Conservation (phyloP, 1,140 invertebrate species). For the Rhopalosiphum padi region DNA sequence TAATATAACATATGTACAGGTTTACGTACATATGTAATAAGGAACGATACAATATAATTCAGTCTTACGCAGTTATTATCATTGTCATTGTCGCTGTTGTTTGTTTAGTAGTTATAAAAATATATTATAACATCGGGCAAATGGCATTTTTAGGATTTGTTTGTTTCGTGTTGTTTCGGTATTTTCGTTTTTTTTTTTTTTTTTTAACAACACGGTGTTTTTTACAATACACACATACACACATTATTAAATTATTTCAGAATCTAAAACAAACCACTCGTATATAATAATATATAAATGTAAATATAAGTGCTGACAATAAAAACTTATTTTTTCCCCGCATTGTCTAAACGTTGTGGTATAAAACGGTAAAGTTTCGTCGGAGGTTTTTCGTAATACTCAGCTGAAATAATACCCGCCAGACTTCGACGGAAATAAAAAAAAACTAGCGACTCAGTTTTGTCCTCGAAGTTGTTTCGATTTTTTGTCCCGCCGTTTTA, state of each 20-base stretch:
- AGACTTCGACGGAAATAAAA: neutral
- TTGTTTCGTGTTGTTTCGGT: neutral
- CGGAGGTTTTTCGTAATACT: slow-evolving; percentile 18
- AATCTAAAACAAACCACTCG: neutral
- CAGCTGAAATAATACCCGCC: neutral
- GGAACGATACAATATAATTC: neutral
- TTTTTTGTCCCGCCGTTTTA: neutral
- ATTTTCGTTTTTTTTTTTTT: neutral
- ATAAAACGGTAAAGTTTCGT: slow-evolving; percentile 14
- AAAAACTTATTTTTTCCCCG: slow-evolving; percentile 22
- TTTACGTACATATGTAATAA: neutral
- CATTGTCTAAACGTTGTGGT: slow-evolving; percentile 9
- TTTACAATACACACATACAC: neutral
- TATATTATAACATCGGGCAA: neutral
- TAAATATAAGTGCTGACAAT: slow-evolving; percentile 33
- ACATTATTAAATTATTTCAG: slow-evolving; percentile 22
- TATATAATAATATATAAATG: neutral
- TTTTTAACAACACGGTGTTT: neutral
- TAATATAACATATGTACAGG: too few species aligned
- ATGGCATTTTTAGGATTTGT: neutral
- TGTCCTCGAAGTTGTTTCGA: neutral
- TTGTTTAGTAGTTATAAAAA: neutral
- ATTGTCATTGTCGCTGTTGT: neutral
- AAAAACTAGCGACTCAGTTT: neutral
- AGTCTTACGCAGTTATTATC: neutral